Percentiles rank a stretch among this genome's conserved stretches.
phyloP scores from a whole-genome alignment of 2,113 vertebrate species.

The Campylorhamphus procurvoides region DNA sequence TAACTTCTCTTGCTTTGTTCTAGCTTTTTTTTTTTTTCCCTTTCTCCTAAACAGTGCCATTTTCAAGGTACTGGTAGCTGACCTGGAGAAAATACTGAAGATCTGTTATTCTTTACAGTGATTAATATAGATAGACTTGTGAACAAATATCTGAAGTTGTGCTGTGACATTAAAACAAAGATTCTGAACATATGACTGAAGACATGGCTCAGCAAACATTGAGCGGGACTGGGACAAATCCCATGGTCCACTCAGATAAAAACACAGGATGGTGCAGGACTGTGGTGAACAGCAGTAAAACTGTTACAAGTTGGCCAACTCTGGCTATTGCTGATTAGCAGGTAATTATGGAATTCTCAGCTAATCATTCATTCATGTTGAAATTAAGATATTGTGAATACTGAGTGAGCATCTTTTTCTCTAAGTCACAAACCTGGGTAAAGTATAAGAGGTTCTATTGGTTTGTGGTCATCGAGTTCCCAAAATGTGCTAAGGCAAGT shows the following conservation, averaged over 20 bases:
- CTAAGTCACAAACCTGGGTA: neutral
- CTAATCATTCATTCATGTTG: neutral
- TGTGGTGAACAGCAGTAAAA: neutral
- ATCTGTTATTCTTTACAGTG: neutral
- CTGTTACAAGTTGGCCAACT: neutral
- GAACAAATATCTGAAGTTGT: neutral
- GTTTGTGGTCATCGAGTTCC: neutral
- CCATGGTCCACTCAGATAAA: neutral
- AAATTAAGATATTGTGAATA: neutral
- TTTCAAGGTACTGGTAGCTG: neutral
- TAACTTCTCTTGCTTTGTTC: neutral
- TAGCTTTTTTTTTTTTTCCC: neutral
- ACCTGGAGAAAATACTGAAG: neutral
- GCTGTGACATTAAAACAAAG: neutral
- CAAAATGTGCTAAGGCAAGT: neutral
- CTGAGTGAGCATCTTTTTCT: neutral
- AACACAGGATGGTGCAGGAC: neutral
- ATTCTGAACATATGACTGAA: neutral
- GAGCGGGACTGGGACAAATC: neutral
- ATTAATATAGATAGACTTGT: neutral
- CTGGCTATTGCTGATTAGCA: neutral
- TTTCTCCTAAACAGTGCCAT: neutral
- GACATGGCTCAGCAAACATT: neutral
- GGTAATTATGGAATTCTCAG: neutral
- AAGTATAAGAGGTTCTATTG: neutral